These are phyloP conservation scores for Mnemiopsis leidyi DNA, from an alignment of 37 sponge, comb jelly and placozoan species.

Conservation along the genomic window DNA sequence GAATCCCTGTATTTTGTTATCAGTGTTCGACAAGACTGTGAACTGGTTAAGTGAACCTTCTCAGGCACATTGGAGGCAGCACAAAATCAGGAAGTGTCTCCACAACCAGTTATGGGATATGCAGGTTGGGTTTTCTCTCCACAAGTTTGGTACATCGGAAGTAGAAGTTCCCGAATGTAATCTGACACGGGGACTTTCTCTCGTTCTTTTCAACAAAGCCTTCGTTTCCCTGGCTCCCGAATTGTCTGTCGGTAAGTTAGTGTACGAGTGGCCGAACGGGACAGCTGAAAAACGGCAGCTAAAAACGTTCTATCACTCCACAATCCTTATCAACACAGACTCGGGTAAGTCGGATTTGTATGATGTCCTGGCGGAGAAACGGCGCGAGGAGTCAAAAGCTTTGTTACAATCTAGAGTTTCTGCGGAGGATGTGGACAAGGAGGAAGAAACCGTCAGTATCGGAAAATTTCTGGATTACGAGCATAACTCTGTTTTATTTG, in stretches of 20 bases:
- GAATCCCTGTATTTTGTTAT: slow-evolving; percentile 5
- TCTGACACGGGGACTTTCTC: background rate
- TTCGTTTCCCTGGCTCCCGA: background rate
- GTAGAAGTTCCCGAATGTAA: background rate
- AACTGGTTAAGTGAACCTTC: slow-evolving; percentile 40
- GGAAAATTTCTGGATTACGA: background rate
- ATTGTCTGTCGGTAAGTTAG: slow-evolving; percentile 8
- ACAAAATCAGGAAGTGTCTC: background rate
- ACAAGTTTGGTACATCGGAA: background rate
- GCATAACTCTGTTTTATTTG: background rate
- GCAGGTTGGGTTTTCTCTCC: background rate
- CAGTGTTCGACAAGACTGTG: background rate
- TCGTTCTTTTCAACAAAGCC: slow-evolving; percentile 22
- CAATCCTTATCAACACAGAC: background rate
- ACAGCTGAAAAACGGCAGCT: background rate
- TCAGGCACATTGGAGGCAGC: background rate
- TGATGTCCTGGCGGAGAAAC: slow-evolving; percentile 34
- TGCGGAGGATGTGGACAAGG: background rate
- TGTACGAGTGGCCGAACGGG: background rate
- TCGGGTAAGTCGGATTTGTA: background rate
- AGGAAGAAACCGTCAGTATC: background rate
- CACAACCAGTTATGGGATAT: slow-evolving; percentile 41
- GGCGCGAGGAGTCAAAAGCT: background rate
- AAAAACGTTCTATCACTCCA: slow-evolving; percentile 6
- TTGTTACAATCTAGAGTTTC: background rate